Evolutionary conservation across 2,888 invertebrate genomes (phyloP).

Genomic region (Apamea monoglypha): DNA sequence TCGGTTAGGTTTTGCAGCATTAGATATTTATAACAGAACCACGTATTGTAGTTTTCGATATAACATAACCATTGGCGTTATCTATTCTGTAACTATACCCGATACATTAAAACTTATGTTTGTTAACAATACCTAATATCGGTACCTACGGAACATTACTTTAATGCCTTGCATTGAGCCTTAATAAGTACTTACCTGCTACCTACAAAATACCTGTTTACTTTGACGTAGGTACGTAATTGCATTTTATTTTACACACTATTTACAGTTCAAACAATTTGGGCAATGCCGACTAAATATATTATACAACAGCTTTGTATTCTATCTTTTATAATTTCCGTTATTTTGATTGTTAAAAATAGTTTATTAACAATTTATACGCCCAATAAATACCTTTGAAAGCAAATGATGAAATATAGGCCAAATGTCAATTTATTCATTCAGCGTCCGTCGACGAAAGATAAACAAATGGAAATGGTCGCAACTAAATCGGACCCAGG

Average conservation of each 20-base stretch:
- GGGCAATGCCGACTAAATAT: neutral
- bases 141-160: neutral
- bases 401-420: slow-evolving; percentile 73
- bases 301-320: neutral
- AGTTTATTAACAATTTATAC: slow-evolving; percentile 4
- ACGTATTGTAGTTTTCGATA: neutral
- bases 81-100: neutral
- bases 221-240: neutral
- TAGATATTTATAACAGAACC: neutral
- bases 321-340: neutral
- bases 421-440: slow-evolving; percentile 79
- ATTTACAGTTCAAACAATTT: neutral
- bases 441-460: slow-evolving; percentile 79
- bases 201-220: neutral
- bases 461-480: slow-evolving; percentile 85
- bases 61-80: slow-evolving; percentile 19
- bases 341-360: neutral
- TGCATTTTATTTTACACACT: neutral
- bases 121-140: neutral
- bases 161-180: neutral
- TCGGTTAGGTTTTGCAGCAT: neutral
- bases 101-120: slow-evolving; percentile 30
- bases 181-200: neutral
- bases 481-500: slow-evolving; percentile 85
- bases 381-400: slow-evolving; percentile 45